Conservation (phyloP, 2,113 vertebrate genomes). For the Misgurnus mizolepis region DNA sequence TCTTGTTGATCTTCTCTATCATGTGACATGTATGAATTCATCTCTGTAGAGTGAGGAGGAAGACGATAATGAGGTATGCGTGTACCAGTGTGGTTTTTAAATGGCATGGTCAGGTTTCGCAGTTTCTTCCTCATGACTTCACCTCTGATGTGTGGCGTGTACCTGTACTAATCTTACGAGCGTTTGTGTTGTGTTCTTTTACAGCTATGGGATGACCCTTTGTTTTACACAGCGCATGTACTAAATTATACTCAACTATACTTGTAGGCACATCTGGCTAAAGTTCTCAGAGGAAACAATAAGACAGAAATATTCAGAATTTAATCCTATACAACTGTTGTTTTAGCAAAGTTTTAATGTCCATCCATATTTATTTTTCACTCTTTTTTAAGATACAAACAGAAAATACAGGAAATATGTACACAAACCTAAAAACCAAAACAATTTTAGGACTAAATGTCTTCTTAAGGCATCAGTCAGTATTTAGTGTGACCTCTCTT, state of each 20-base stretch:
- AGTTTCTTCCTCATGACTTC: slow-evolving; percentile 33
- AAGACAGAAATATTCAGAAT: background rate
- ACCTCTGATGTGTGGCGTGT: slow-evolving; percentile 7
- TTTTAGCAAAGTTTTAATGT: no score
- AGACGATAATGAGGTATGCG: slow-evolving; percentile 82
- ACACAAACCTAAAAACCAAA: no score
- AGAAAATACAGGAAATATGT: no score
- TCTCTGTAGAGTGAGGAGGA: slow-evolving; percentile 89
- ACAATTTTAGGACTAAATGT: no score
- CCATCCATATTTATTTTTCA: no score
- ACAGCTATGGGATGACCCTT: background rate
- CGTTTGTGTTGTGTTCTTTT: background rate
- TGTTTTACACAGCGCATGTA: no score
- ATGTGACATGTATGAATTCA: slow-evolving; percentile 52
- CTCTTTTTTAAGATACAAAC: no score
- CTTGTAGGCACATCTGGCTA: background rate
- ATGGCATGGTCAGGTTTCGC: slow-evolving; percentile 47
- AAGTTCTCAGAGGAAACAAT: background rate
- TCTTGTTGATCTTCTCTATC: slow-evolving; percentile 48
- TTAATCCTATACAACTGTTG: no score
- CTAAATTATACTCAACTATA: no score
- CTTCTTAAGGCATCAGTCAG: no score
- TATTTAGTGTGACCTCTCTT: no score
- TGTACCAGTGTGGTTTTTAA: slow-evolving; percentile 32
- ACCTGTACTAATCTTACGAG: background rate